Evolutionary conservation across 2,888 invertebrate genomes (phyloP).

Genomic region (Athripsodes cinereus): DNA sequence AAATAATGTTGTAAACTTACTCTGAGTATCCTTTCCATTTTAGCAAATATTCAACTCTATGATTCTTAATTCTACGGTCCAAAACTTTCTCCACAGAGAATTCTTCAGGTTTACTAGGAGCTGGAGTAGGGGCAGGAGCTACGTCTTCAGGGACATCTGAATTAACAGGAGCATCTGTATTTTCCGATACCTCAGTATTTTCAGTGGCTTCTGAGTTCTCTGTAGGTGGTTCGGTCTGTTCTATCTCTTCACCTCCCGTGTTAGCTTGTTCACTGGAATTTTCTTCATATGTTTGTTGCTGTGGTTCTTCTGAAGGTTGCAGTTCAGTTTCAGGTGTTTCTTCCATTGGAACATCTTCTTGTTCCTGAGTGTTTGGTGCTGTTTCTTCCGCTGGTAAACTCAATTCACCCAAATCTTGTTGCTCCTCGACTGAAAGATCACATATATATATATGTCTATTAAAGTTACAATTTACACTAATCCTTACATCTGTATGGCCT

Average conservation of each 20-base stretch:
- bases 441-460: neutral
- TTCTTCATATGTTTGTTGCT: neutral
- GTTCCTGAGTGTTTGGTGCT: neutral
- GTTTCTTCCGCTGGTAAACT: neutral
- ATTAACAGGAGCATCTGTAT: neutral
- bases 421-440: slow-evolving; percentile 3
- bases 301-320: neutral
- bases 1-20: slow-evolving; percentile 47
- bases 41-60: slow-evolving; percentile 60
- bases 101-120: slow-evolving; percentile 50
- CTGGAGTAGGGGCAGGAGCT: slow-evolving; percentile 11
- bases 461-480: too few species aligned
- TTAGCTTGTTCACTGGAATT: neutral
- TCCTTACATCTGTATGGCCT: too few species aligned
- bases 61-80: slow-evolving; percentile 61
- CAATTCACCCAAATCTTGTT: neutral
- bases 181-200: too few species aligned
- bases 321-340: neutral
- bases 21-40: slow-evolving; percentile 64
- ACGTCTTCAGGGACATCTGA: neutral
- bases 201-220: neutral
- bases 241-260: slow-evolving; percentile 3
- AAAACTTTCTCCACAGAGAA: slow-evolving; percentile 71
- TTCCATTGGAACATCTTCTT: neutral
- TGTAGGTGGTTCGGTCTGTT: neutral